A percentile compares a stretch with the other conserved stretches of the same genome.
Conservation (phyloP, 2,797 vertebrate genomes). For the Periparus ater region DNA sequence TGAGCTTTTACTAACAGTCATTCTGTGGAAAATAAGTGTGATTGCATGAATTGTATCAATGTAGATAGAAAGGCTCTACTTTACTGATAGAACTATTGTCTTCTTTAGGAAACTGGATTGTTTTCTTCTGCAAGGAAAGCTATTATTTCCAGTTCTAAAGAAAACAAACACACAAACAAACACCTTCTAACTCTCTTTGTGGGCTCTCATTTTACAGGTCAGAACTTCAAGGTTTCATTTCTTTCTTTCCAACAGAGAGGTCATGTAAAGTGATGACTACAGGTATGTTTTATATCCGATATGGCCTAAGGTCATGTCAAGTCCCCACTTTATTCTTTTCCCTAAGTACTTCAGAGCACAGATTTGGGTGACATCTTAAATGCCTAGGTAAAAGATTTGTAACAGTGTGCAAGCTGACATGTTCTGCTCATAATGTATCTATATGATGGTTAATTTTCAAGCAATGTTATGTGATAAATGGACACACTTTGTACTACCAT, state of each 20-base stretch:
- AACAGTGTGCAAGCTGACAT: neutral
- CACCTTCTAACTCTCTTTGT: neutral
- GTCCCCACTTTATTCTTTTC: neutral
- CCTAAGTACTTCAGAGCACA: neutral
- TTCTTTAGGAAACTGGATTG: neutral
- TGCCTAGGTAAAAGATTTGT: neutral
- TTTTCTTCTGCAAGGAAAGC: neutral
- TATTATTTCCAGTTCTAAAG: neutral
- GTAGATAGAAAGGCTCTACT: neutral
- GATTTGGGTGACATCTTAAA: neutral
- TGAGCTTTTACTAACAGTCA: fast-evolving
- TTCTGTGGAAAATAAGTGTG: neutral
- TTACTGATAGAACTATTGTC: neutral
- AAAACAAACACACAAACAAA: neutral
- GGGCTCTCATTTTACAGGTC: neutral
- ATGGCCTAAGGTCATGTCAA: neutral
- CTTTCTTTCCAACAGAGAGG: neutral
- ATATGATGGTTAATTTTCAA: conserved; percentile 1
- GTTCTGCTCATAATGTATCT: neutral
- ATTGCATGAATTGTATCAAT: neutral
- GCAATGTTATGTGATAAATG: neutral
- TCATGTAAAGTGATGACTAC: neutral
- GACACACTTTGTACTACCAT: neutral
- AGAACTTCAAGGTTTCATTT: neutral
- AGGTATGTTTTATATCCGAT: neutral